A percentile compares a stretch with the other conserved stretches of the same genome.
Evolutionary conservation across 2,888 invertebrate genomes (phyloP).

Genomic region (Torymus tubicola): DNA sequence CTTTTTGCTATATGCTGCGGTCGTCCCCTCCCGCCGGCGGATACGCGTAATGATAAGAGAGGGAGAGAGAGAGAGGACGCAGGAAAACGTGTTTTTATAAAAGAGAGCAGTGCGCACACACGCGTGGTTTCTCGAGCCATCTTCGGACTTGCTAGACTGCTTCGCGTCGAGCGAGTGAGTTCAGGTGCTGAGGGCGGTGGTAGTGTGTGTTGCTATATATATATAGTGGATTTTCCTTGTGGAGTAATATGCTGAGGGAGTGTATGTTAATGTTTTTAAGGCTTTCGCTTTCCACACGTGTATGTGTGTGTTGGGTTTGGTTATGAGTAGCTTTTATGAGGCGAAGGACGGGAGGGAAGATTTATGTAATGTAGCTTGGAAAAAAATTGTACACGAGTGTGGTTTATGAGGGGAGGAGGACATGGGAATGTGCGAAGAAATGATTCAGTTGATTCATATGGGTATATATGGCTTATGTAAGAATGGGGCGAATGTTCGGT

Average conservation of each 20-base stretch:
- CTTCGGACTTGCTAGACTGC: constrained; percentile 21
- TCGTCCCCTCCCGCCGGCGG: constrained; percentile 1
- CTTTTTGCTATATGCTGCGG: constrained; percentile 13
- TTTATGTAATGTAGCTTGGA: too few relatives aligned
- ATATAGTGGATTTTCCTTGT: not conserved
- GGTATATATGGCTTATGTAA: not conserved
- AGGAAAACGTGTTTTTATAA: constrained; percentile 33
- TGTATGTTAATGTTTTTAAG: not conserved
- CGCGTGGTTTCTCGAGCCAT: constrained; percentile 5
- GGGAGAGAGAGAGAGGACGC: not conserved
- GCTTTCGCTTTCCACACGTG: constrained; percentile 12
- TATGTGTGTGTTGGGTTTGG: not conserved
- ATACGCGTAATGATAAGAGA: constrained; percentile 41
- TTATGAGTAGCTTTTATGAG: too few relatives aligned
- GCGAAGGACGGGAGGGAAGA: too few relatives aligned
- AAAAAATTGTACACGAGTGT: too few relatives aligned
- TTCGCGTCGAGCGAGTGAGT: not conserved
- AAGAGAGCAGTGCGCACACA: too few relatives aligned
- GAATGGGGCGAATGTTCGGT: too few relatives aligned
- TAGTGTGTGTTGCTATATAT: not conserved
- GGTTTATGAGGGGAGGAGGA: too few relatives aligned
- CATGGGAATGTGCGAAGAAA: too few relatives aligned
- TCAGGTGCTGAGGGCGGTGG: not conserved
- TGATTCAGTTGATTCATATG: too few relatives aligned
- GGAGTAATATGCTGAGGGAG: not conserved